Percentiles rank a stretch among this genome's conserved stretches.
phyloP scores from a whole-genome alignment of 2,797 vertebrate genomes.

The Brotogeris chrysoptera region DNA sequence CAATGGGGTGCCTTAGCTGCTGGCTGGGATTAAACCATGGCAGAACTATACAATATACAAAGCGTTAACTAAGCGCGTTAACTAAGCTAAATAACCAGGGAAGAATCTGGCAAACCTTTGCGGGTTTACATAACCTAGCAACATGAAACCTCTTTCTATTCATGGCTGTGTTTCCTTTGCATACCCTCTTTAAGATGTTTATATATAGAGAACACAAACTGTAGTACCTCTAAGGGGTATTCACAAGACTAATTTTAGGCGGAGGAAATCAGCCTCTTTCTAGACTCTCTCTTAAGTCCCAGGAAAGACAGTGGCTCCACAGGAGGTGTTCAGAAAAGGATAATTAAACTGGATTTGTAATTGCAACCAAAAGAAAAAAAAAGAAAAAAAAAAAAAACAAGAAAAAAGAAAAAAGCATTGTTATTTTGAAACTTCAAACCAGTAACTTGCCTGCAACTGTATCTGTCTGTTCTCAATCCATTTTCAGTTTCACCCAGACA shows the following conservation, averaged over 20 bases:
- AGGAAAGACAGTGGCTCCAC: neutral
- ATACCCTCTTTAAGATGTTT: neutral
- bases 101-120: neutral
- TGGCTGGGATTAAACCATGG: neutral
- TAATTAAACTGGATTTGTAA: neutral
- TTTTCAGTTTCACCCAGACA: neutral
- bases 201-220: neutral
- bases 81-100: neutral
- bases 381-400: neutral
- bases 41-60: neutral
- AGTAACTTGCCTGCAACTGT: neutral
- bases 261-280: neutral
- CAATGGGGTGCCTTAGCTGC: neutral
- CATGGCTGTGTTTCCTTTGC: neutral
- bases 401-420: neutral
- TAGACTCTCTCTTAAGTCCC: neutral
- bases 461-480: neutral
- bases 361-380: neutral
- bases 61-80: constrained; percentile 7
- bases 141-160: constrained; percentile 39
- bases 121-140: constrained; percentile 30
- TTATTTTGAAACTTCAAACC: neutral
- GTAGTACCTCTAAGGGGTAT: neutral
- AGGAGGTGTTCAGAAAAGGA: neutral
- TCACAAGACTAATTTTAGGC: neutral